Evolutionary conservation across 2,797 vertebrate species (phyloP), one percentile per base, ranked within the genome.

Genomic region (Myripristis jacobus): DNA sequence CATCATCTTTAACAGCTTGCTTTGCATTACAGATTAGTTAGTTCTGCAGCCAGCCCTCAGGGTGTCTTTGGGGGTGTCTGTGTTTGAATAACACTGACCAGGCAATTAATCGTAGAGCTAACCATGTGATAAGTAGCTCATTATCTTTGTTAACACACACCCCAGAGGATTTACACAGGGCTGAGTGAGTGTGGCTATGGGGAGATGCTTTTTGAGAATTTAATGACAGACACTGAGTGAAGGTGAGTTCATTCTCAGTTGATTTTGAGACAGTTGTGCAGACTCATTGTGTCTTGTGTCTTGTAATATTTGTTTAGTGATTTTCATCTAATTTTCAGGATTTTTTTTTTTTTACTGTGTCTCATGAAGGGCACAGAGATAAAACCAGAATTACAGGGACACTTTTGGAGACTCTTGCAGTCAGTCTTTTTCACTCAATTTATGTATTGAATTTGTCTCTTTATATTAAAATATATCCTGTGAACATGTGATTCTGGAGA

Each of bases 41-140:
- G 79, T 25, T 59, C 69, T 76, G 72, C 76, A 69, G 82, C 61
- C 71, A 58, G 74, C 81, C 87, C 83, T 51, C 79, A 10, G 81
- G 86, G 81, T 69, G 81, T 83, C 87, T 81, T 89, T 80, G 70
- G 72, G 79, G 77, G n/a, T 78, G 80, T 80, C 58, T 41, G 11
- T 75, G 82, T 88, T 87, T 86, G 76, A 86, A 87, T 87, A 89
- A 84, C 84, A 82, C 81, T 87, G 88, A 90, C 79, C 90, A 73
- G 66, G 80, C 87, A 87, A 86, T 89, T 90, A 88, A 88, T 87
- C 78, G 77, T 59, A 52, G 36, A 85, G 70, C 73, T 77, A 87
- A 87, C 74, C 73, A 81, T 71, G 73, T 86, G 81, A 90, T 89
- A 89, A 89, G 76, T 69, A 80, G 63, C 75, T 90, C 79, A 84